Conservation (phyloP, 2,797 vertebrate species). For the Alca torda region DNA sequence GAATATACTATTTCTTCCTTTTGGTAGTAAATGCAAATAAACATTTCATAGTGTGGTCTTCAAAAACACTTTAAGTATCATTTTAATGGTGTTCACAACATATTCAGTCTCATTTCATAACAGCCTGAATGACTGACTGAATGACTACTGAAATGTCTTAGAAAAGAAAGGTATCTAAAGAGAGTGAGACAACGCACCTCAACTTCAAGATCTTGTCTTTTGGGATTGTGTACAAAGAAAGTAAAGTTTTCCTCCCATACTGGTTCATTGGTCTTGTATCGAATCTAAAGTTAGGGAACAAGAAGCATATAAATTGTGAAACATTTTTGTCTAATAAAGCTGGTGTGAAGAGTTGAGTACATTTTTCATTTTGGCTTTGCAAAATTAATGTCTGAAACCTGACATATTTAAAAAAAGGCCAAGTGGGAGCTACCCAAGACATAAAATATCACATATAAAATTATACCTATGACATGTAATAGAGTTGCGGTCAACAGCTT, state of each 20-base stretch:
- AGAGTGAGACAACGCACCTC: slow-evolving; percentile 81
- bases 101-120: not conserved
- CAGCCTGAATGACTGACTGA: not conserved
- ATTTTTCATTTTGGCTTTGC: not conserved
- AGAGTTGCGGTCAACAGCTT: too few species aligned
- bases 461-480: not conserved
- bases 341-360: not conserved
- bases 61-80: not conserved
- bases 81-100: not conserved
- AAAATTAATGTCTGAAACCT: not conserved
- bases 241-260: slow-evolving; percentile 95
- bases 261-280: slow-evolving; percentile 92
- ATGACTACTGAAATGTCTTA: not conserved
- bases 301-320: not conserved
- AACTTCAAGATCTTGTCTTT: slow-evolving; percentile 86
- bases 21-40: not conserved
- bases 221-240: slow-evolving; percentile 95
- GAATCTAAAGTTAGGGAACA: slow-evolving; percentile 76
- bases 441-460: not conserved
- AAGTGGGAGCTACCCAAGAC: not conserved
- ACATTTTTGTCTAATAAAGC: not conserved
- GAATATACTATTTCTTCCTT: not conserved
- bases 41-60: not conserved
- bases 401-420: not conserved
- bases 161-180: not conserved